Percentiles rank a stretch among this genome's conserved stretches.
Conservation (phyloP, 2,888 invertebrate species). For the Ectemnius continuus region DNA sequence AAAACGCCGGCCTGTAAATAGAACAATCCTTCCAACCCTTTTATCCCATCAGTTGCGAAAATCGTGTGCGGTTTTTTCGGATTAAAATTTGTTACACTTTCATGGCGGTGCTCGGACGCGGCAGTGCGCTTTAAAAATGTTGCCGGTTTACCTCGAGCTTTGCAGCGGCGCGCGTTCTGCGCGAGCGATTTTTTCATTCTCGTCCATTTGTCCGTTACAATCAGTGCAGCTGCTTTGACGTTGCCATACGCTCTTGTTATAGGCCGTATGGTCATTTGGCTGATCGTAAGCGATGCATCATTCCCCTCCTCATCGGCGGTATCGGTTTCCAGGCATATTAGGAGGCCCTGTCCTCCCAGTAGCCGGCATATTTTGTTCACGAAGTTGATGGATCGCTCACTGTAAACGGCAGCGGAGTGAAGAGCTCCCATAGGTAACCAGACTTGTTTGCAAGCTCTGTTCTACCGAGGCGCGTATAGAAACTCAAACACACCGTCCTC, state of each 20-base stretch:
- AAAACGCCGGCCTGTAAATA: no score
- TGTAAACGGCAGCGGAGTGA: no score
- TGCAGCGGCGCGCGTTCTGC: constrained; percentile 39
- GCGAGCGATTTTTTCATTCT: constrained; percentile 43
- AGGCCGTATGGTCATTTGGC: no score
- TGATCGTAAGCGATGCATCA: constrained; percentile 41
- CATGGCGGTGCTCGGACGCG: constrained; percentile 31
- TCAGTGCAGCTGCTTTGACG: constrained; percentile 38
- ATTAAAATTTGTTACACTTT: constrained; percentile 42
- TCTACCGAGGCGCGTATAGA: no score
- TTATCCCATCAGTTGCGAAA: no score
- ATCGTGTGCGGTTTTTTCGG: constrained; percentile 17
- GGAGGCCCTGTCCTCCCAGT: neutral
- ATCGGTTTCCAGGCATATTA: constrained; percentile 30
- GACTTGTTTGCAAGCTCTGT: no score
- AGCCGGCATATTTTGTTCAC: constrained; percentile 9
- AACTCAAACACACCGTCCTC: no score
- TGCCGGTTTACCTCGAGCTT: constrained; percentile 24
- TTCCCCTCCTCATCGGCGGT: constrained; percentile 19
- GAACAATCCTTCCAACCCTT: no score
- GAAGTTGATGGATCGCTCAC: no score
- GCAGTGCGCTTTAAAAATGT: constrained; percentile 18
- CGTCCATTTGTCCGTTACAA: constrained; percentile 42
- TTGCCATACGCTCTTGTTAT: no score
- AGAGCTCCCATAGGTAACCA: no score